Percentiles rank a stretch among this genome's conserved stretches.
These are phyloP conservation scores for Cynoglossus semilaevis DNA, from an alignment of 2,113 vertebrate genomes.

Conservation along the genomic window DNA sequence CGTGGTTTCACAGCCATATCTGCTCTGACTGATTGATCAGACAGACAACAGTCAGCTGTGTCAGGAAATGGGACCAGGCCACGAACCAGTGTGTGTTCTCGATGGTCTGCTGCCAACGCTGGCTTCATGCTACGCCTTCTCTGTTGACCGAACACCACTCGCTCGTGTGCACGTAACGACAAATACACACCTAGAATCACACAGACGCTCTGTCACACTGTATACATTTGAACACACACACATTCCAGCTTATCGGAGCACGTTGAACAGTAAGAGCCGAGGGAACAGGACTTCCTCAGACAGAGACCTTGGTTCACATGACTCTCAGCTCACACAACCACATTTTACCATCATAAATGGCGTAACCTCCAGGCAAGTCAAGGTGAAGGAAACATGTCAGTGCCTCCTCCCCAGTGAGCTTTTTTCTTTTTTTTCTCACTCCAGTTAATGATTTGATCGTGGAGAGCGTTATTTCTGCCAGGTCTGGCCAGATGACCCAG, in stretches of 20 bases:
- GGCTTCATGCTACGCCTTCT: not conserved
- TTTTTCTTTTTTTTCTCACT: conserved; percentile 43
- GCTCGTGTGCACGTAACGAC: conserved; percentile 10
- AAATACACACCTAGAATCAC: not conserved
- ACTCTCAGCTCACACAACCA: conserved; percentile 38
- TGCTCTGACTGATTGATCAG: conserved; percentile 26
- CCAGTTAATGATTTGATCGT: conserved; percentile 57
- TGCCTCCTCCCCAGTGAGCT: conserved; percentile 46
- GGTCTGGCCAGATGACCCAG: conserved; percentile 58
- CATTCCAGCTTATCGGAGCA: conserved; percentile 40
- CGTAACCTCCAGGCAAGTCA: conserved; percentile 67
- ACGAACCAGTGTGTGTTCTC: conserved; percentile 5
- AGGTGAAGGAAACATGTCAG: conserved; percentile 67
- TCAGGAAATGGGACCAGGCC: conserved; percentile 16
- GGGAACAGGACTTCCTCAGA: conserved; percentile 39
- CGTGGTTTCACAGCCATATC: not conserved
- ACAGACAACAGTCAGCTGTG: conserved; percentile 13
- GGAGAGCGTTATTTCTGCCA: conserved; percentile 44
- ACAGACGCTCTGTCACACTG: conserved; percentile 4
- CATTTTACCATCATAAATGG: conserved; percentile 47
- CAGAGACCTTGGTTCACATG: conserved; percentile 49
- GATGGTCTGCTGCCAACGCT: conserved; percentile 8
- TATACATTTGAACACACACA: too few relatives aligned
- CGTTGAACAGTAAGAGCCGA: conserved; percentile 8
- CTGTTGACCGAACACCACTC: conserved; percentile 4